Evolutionary conservation across 1,140 invertebrate species (phyloP), one percentile per base, ranked within the genome.

Genomic region (Calephelis nemesis): DNA sequence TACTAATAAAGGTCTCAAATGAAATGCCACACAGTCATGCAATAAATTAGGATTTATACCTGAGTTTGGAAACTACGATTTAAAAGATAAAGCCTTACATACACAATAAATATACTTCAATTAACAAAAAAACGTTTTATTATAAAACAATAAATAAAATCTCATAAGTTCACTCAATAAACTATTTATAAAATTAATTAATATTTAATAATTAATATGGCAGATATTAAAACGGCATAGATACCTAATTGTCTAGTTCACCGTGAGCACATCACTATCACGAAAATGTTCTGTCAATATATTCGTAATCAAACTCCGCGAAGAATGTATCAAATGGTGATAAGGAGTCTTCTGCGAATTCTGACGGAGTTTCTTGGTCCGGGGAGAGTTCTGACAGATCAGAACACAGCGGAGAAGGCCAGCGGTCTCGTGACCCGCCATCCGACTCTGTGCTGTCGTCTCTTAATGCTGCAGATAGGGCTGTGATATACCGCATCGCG

Each of bases 401-500:
- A 13, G 89, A 91, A 68, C 84, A 87, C 49, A 83, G 78, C 4
- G 88, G 89, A 47, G 89, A 91, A n/a, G 89, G 76, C 88, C 88
- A 91, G 45, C 83, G 78, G 12, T 86, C 88, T 5, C 79, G 86
- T 6, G 74, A 58, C 8, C 70, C 58, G 11, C 71, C 42, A 45
- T 83, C 75, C 5, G 70, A 47, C 54, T 84, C 78, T 12, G 82
- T 65, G 67, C 78, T 74, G 52, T 79, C 47, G 13, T 87, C 87
- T 15, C 86, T 72, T 12, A 92, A 73, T 0, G 89, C 89, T 5
- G 89, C 78, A 5, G 90, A 86, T 45, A 95, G 82, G 12, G 94
- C 95, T 15, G 94, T 92, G 67, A 98, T 98, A 84, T 98, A 98
- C 78, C 96, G 95, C 94, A 98, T 97, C 7, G 97, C 97, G 63